Evolutionary conservation across 2,797 vertebrate genomes (phyloP).

Genomic region (Cirrhinus molitorella): DNA sequence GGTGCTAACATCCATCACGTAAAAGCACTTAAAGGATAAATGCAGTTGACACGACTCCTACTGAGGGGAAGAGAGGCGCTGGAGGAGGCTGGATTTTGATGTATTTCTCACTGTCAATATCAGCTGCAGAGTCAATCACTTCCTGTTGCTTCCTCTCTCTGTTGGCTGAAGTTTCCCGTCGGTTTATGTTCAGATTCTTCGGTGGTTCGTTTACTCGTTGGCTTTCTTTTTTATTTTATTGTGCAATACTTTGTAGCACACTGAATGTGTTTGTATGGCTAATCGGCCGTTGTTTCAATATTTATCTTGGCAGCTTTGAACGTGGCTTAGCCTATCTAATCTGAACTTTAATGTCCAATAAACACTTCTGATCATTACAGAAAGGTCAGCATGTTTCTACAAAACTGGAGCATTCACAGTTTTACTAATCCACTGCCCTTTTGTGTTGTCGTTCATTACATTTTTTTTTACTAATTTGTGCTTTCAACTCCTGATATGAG

Average conservation of each 20-base stretch:
- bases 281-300: neutral
- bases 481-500: neutral
- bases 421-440: neutral
- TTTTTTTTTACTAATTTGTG: neutral
- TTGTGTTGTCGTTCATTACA: neutral
- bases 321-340: neutral
- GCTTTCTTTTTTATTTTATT: neutral
- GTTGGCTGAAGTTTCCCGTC: neutral
- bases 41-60: slow-evolving; percentile 53
- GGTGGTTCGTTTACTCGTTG: neutral
- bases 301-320: neutral
- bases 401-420: neutral
- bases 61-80: slow-evolving; percentile 36
- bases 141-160: neutral
- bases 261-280: neutral
- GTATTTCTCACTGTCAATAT: slow-evolving; percentile 19
- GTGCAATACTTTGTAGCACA: neutral
- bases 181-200: too few relatives aligned
- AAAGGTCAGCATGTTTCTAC: neutral
- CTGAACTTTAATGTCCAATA: neutral
- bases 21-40: slow-evolving; percentile 53
- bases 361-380: neutral
- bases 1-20: slow-evolving; percentile 48
- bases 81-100: slow-evolving; percentile 33
- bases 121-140: neutral